Conservation (phyloP, 2,797 vertebrate genomes). For the Danio aesculapii region DNA sequence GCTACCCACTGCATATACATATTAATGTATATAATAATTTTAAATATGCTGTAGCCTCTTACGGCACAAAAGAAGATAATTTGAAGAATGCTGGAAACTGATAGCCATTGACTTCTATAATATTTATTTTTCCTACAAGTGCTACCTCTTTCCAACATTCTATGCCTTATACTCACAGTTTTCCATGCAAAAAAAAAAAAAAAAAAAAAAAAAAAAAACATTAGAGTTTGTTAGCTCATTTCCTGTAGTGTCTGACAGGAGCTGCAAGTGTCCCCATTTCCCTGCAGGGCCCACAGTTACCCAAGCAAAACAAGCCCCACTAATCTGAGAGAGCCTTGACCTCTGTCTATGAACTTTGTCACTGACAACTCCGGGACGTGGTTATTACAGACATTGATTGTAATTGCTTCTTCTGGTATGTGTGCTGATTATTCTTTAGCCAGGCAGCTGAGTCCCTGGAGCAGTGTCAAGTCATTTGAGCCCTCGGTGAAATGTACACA, state of each 20-base stretch:
- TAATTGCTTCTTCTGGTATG: slow-evolving; percentile 76
- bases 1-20: no score
- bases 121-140: no score
- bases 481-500: slow-evolving; percentile 37
- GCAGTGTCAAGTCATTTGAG: slow-evolving; percentile 48
- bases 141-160: no score
- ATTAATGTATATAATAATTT: no score
- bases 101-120: no score
- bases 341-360: slow-evolving; percentile 76
- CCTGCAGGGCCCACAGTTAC: slow-evolving; percentile 58
- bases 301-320: slow-evolving; percentile 73
- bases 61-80: no score
- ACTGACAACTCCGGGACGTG: slow-evolving; percentile 74
- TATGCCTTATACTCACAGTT: neutral
- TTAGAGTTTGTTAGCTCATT: slow-evolving; percentile 19
- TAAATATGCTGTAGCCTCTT: neutral
- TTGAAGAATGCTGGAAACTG: no score
- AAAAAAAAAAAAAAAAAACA: neutral
- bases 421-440: slow-evolving; percentile 70
- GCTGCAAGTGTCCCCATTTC: slow-evolving; percentile 27
- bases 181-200: slow-evolving; percentile 1
- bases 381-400: slow-evolving; percentile 81
- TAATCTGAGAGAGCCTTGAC: slow-evolving; percentile 74
- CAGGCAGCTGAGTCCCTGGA: slow-evolving; percentile 65
- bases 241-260: slow-evolving; percentile 26